Evolutionary conservation across 2,113 vertebrate species (phyloP).

Genomic region (Ardeotis arabs): DNA sequence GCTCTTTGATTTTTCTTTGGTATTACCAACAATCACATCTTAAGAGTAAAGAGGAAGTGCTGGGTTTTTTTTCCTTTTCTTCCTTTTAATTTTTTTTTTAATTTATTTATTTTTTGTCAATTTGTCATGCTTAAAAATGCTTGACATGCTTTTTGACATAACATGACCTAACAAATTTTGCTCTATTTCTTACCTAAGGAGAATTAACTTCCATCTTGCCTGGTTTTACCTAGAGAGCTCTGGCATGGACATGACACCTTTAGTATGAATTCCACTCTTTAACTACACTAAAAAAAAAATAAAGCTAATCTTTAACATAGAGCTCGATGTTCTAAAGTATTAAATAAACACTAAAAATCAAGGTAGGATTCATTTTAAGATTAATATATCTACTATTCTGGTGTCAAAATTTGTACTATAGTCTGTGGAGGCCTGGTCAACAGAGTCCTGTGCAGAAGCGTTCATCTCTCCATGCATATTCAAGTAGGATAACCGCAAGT

Average conservation of each 20-base stretch:
- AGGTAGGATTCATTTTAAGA: neutral
- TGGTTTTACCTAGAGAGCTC: neutral
- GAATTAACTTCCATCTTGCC: neutral
- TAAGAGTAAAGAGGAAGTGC: neutral
- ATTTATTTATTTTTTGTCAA: too few species aligned
- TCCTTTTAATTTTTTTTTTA: neutral
- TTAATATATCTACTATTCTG: neutral
- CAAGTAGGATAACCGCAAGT: neutral
- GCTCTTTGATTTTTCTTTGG: neutral
- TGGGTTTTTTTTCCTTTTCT: accelerated
- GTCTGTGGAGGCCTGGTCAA: neutral
- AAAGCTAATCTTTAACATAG: neutral
- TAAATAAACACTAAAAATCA: neutral
- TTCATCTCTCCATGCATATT: neutral
- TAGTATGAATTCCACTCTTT: neutral
- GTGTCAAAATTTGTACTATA: neutral
- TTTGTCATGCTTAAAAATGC: neutral
- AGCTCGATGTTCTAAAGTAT: neutral
- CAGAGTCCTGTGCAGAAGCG: neutral
- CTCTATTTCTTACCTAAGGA: neutral
- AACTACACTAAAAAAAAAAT: neutral
- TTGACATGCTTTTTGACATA: neutral
- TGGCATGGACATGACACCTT: neutral
- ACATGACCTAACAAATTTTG: neutral
- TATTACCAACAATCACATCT: neutral